phyloP scores from a whole-genome alignment of 92 coral and sea anemone genomes.

The Siderastrea radians region DNA sequence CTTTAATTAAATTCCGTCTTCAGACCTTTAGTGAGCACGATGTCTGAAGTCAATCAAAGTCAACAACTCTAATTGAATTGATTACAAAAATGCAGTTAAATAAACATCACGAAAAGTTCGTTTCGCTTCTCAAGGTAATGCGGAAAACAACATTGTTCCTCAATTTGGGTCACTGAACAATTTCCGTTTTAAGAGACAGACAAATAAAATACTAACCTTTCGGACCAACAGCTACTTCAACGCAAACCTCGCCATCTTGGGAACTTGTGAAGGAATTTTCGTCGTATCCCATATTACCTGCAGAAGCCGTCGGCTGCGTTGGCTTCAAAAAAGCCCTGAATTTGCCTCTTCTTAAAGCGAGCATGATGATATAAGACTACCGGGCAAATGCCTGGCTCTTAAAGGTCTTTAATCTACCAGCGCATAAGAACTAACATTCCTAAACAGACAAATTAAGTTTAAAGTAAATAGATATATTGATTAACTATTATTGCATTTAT shows the following conservation, averaged over 20 bases:
- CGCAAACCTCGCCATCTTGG: conserved; percentile 17
- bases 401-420: neutral
- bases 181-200: neutral
- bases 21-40: neutral
- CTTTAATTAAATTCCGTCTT: too few species aligned
- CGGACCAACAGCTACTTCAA: conserved; percentile 47
- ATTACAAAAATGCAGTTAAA: neutral
- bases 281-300: neutral
- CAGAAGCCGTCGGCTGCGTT: neutral
- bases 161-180: neutral
- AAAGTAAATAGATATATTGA: conserved; percentile 14
- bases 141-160: neutral
- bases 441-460: neutral
- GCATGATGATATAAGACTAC: neutral
- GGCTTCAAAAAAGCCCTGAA: conserved; percentile 20
- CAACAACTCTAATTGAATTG: conserved; percentile 16
- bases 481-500: neutral
- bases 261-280: conserved; percentile 27
- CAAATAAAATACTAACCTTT: conserved; percentile 15
- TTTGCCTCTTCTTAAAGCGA: conserved; percentile 29
- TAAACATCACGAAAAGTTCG: neutral
- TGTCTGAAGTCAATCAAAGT: neutral
- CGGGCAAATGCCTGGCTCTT: neutral
- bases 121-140: neutral
- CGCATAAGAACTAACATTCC: neutral